Conservation (phyloP, 2,113 vertebrate genomes). For the Mormyrus lacerda region DNA sequence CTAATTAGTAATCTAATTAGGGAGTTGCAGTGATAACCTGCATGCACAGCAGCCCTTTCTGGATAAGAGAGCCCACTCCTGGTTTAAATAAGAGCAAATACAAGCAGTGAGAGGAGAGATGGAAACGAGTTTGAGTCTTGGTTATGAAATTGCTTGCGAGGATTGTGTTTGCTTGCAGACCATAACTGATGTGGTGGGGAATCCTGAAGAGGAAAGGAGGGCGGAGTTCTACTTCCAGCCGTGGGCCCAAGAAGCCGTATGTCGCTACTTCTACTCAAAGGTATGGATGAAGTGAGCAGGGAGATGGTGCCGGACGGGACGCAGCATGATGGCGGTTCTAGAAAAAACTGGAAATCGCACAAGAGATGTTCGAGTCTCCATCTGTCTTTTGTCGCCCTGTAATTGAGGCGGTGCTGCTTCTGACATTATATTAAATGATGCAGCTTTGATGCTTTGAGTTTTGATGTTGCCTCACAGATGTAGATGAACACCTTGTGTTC, state of each 20-base stretch:
- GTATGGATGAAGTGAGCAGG: conserved; percentile 50
- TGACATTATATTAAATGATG: background rate
- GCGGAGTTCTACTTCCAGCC: conserved; percentile 99
- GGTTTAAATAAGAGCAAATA: background rate
- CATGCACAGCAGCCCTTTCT: background rate
- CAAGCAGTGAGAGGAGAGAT: background rate
- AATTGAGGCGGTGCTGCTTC: background rate
- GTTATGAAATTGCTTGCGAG: background rate
- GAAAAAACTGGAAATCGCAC: background rate
- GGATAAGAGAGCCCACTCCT: background rate
- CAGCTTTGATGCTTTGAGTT: background rate
- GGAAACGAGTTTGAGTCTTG: background rate
- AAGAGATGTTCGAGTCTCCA: background rate
- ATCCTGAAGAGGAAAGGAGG: conserved; percentile 92
- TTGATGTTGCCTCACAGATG: background rate
- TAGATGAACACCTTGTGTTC: background rate
- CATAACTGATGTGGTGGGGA: conserved; percentile 96
- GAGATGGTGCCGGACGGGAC: background rate
- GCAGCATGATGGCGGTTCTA: background rate
- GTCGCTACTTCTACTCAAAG: conserved; percentile 98
- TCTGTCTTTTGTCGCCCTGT: background rate
- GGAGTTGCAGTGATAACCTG: background rate
- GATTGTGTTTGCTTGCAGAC: conserved; percentile 58
- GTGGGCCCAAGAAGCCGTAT: conserved; percentile 96
- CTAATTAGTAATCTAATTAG: background rate